A percentile compares a stretch with the other conserved stretches of the same genome.
These are phyloP conservation scores for Sylvietta virens DNA, from an alignment of 2,113 vertebrate genomes.

Conservation along the genomic window DNA sequence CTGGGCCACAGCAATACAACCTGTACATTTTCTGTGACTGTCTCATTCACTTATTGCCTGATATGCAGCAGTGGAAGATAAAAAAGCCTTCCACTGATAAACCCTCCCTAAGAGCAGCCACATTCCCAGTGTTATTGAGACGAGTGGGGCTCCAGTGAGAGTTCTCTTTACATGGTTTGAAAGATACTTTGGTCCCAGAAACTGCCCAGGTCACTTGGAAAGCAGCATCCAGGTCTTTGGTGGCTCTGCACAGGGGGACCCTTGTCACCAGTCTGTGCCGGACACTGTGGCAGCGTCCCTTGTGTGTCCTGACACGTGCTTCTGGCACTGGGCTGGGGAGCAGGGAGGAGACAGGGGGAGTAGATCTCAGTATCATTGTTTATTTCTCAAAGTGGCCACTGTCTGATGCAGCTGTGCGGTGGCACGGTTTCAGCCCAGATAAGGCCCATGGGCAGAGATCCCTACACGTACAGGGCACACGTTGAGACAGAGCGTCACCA, in stretches of 20 bases:
- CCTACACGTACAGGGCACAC: slow-evolving; percentile 5
- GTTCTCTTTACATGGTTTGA: background rate
- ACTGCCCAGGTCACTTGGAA: background rate
- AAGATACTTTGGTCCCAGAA: background rate
- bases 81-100: background rate
- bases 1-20: background rate
- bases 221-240: background rate
- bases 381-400: slow-evolving; percentile 34
- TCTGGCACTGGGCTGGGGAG: background rate
- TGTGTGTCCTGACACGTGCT: background rate
- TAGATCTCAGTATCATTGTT: slow-evolving; percentile 20
- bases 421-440: background rate
- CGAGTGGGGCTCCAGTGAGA: background rate
- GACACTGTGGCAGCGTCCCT: background rate
- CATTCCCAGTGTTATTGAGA: background rate
- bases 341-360: background rate
- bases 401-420: slow-evolving; percentile 28
- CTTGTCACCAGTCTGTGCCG: rapidly evolving
- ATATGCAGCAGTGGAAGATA: background rate
- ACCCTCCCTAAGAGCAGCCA: background rate
- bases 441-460: background rate
- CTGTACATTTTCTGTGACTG: background rate
- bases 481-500: background rate
- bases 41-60: background rate
- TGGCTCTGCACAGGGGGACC: background rate